Conservation (phyloP, 2,113 vertebrate genomes). For the Pipra filicauda region DNA sequence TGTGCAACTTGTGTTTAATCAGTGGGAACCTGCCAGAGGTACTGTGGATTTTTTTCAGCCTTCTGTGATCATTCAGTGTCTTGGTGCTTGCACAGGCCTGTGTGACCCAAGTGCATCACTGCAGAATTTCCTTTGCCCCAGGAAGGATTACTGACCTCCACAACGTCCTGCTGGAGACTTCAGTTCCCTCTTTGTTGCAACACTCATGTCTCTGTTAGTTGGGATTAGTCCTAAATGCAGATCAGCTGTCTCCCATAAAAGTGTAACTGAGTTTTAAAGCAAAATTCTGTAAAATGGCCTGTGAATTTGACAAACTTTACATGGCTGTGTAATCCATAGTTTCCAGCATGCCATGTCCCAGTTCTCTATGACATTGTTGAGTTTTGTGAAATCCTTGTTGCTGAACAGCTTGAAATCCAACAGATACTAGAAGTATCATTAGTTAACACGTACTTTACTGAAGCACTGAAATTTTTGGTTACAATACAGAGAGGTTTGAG, state of each 20-base stretch:
- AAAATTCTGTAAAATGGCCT: background rate
- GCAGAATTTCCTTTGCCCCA: background rate
- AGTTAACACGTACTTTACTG: background rate
- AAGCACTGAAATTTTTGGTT: background rate
- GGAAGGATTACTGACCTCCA: background rate
- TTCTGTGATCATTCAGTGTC: background rate
- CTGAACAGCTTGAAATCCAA: background rate
- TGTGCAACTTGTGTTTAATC: background rate
- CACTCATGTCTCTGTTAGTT: accelerated
- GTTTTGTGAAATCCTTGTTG: background rate
- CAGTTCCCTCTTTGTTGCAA: background rate
- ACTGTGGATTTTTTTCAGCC: background rate
- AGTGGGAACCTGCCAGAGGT: background rate
- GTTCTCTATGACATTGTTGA: background rate
- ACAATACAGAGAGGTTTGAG: background rate
- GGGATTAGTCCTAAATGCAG: background rate
- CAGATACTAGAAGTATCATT: background rate
- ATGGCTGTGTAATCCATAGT: background rate
- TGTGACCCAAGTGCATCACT: no score
- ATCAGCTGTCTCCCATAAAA: background rate
- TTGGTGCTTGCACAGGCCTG: background rate
- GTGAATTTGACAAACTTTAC: background rate
- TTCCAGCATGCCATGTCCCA: background rate
- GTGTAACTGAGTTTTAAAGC: background rate
- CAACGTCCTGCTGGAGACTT: background rate